phyloP scores from a whole-genome alignment of 2,888 invertebrate genomes.

The Atherix ibis region DNA sequence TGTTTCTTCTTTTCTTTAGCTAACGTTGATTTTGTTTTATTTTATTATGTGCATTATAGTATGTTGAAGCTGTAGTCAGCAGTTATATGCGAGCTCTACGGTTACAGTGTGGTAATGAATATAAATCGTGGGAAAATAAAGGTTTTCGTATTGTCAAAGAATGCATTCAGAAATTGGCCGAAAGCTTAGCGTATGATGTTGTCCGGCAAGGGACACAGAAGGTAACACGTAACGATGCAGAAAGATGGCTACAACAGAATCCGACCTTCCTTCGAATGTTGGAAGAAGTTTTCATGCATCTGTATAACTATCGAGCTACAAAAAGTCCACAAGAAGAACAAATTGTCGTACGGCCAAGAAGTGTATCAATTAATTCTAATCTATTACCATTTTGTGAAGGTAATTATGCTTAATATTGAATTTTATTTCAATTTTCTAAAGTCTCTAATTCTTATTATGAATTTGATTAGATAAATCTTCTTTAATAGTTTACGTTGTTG shows the following conservation, averaged over 20 bases:
- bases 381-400: constrained; percentile 23
- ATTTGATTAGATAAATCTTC: no score
- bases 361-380: constrained; percentile 11
- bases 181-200: constrained; percentile 35
- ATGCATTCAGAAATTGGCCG: constrained; percentile 40
- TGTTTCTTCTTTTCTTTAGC: no score
- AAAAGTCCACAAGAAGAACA: constrained; percentile 12
- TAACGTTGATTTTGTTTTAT: no score
- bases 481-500: no score
- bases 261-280: constrained; percentile 37
- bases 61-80: constrained; percentile 58
- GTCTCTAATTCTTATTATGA: no score
- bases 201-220: constrained; percentile 22
- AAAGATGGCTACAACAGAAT: constrained; percentile 34
- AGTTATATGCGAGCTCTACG: constrained; percentile 57
- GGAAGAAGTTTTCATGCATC: constrained; percentile 37
- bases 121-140: constrained; percentile 41
- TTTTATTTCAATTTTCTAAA: no score
- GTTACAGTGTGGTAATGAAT: constrained; percentile 36
- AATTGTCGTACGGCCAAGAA: constrained; percentile 12
- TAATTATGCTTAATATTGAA: no score
- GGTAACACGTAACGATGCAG: constrained; percentile 20
- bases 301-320: constrained; percentile 32
- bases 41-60: constrained; percentile 33
- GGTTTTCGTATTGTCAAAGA: constrained; percentile 42